phyloP scores from a whole-genome alignment of 2,113 vertebrate genomes.

The Oophaga pumilio region DNA sequence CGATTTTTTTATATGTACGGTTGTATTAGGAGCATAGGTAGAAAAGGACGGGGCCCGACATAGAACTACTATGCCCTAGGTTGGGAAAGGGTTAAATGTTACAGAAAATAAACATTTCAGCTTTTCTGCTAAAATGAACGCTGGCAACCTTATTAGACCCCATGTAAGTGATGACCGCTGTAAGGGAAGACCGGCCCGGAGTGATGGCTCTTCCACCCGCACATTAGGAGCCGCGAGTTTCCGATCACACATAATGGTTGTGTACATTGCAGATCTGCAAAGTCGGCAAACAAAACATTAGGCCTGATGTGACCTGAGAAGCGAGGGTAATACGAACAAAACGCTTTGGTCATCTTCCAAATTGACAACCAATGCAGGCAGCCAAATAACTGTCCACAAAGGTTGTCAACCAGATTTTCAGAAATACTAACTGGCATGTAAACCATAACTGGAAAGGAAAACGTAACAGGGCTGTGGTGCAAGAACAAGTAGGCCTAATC shows the following conservation, averaged over 20 bases:
- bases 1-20: no score
- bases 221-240: not conserved
- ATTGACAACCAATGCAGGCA: no score
- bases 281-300: constrained; percentile 68
- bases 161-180: not conserved
- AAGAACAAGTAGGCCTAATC: not conserved
- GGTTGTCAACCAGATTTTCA: no score
- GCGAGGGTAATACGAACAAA: not conserved
- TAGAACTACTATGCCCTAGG: no score
- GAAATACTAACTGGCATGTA: no score
- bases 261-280: constrained; percentile 67
- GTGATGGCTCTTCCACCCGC: not conserved
- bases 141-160: not conserved
- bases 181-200: not conserved
- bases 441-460: no score
- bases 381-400: no score
- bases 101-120: not conserved
- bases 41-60: no score
- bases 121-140: not conserved
- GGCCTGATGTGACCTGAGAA: constrained; percentile 59
- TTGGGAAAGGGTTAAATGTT: no score
- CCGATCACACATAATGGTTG: constrained; percentile 62
- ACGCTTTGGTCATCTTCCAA: not conserved
- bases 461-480: no score
- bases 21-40: no score